Evolutionary conservation across 2,888 invertebrate genomes (phyloP).

Genomic region (Eumacrocentrus americanus): DNA sequence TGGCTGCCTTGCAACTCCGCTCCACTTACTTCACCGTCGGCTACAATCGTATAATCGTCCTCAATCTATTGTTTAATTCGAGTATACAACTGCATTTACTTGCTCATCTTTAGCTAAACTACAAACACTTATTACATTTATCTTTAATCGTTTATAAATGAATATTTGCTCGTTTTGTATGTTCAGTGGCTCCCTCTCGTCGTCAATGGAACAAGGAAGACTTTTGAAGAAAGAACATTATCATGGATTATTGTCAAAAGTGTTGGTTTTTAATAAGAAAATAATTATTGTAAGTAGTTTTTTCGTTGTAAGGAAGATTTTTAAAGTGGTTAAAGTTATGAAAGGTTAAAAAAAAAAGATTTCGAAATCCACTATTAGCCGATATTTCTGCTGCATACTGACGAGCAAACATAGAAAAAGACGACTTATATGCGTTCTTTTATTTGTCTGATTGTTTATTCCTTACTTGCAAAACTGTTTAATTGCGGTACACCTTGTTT

Average conservation of each 20-base stretch:
- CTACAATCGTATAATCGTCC: constrained; percentile 36
- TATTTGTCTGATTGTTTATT: constrained; percentile 25
- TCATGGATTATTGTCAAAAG: no score
- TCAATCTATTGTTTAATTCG: constrained; percentile 42
- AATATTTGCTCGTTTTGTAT: constrained; percentile 22
- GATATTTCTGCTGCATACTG: constrained; percentile 44
- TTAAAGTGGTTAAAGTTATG: no score
- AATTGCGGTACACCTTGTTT: constrained; percentile 57
- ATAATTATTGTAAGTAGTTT: no score
- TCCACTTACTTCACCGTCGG: constrained; percentile 13
- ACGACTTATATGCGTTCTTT: constrained; percentile 51
- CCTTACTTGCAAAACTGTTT: constrained; percentile 58
- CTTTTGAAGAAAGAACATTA: no score
- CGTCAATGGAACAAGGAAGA: no score
- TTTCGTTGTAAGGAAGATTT: no score
- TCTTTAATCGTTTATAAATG: constrained; percentile 28
- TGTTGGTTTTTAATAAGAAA: no score
- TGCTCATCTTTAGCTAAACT: constrained; percentile 57
- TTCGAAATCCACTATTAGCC: constrained; percentile 37
- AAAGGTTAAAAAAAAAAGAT: no score
- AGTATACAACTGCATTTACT: constrained; percentile 51
- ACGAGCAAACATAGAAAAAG: constrained; percentile 57
- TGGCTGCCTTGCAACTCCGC: constrained; percentile 40
- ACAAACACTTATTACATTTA: constrained; percentile 61
- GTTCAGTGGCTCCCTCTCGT: no score